A percentile compares a stretch with the other conserved stretches of the same genome.
Conservation (phyloP, 2,797 vertebrate genomes). For the Balearica regulorum region DNA sequence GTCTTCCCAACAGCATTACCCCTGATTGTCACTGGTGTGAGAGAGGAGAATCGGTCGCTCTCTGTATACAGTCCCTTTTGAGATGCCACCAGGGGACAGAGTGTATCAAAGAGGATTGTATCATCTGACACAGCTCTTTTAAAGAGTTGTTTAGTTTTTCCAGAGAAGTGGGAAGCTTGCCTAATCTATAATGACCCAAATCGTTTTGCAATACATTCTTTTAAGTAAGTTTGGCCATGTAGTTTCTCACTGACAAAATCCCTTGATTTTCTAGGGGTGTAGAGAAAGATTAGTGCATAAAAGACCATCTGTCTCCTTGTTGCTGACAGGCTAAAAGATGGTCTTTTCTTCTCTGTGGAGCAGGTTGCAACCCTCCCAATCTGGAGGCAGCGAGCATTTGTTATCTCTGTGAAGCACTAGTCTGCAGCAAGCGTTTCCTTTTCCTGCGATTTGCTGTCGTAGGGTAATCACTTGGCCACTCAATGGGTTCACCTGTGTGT, state of each 20-base stretch:
- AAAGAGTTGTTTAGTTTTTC: not conserved
- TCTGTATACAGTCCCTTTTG: not conserved
- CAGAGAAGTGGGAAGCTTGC: constrained; percentile 5
- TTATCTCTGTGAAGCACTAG: not conserved
- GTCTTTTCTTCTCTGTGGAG: not conserved
- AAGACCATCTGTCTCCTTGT: constrained; percentile 49
- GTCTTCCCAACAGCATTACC: fast-evolving
- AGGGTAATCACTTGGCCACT: not conserved
- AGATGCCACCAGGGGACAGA: not conserved
- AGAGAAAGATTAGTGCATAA: constrained; percentile 31
- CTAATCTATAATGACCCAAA: constrained; percentile 36
- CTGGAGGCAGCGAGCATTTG: not conserved
- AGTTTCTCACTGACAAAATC: constrained; percentile 23
- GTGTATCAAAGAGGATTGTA: not conserved
- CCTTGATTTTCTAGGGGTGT: constrained; percentile 1
- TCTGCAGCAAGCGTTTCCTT: not conserved
- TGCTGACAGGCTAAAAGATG: constrained; percentile 6
- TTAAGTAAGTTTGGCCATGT: constrained; percentile 13
- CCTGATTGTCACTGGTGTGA: not conserved
- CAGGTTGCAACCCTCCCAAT: not conserved
- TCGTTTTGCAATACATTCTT: not conserved
- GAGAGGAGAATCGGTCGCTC: not conserved
- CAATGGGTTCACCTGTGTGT: not conserved
- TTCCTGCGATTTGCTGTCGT: not conserved
- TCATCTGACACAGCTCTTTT: constrained; percentile 2